Percentiles rank a stretch among this genome's conserved stretches.
phyloP scores from a whole-genome alignment of 1,140 invertebrate species.

The Stratiolaelaps scimitus region DNA sequence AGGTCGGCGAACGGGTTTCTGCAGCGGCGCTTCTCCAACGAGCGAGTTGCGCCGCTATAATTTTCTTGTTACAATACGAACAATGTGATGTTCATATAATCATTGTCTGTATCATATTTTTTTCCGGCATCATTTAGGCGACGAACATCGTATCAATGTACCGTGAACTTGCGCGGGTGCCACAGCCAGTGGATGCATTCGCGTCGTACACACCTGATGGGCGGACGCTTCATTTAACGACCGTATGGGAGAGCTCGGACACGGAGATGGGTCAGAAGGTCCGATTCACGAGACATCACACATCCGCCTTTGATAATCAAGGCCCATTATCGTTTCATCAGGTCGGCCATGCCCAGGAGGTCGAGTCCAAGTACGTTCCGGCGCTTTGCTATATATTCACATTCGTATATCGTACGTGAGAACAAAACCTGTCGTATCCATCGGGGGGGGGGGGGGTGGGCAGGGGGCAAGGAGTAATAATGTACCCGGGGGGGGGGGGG shows the following conservation, averaged over 20 bases:
- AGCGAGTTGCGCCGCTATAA: no score
- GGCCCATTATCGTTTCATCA: slow-evolving; percentile 13
- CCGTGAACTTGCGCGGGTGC: slow-evolving; percentile 13
- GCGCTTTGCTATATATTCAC: no score
- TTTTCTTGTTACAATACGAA: no score
- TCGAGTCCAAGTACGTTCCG: background rate
- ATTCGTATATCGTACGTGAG: no score
- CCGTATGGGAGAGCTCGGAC: slow-evolving; percentile 2
- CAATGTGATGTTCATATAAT: no score
- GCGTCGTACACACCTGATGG: background rate
- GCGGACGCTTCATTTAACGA: slow-evolving; percentile 3
- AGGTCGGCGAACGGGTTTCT: no score
- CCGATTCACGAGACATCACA: slow-evolving; percentile 5
- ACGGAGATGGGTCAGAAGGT: slow-evolving; percentile 18
- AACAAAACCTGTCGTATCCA: background rate
- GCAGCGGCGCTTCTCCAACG: no score
- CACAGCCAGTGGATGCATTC: slow-evolving; percentile 7
- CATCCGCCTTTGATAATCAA: slow-evolving; percentile 18
- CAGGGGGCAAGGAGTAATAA: no score
- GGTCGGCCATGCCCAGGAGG: slow-evolving; percentile 17
- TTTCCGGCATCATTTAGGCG: background rate
- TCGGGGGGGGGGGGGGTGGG: no score
- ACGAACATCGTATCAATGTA: slow-evolving; percentile 22
- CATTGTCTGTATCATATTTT: no score
- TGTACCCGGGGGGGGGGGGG: no score